These are phyloP conservation scores for Hedychridium roseum DNA, from an alignment of 2,888 invertebrate genomes.

Conservation along the genomic window DNA sequence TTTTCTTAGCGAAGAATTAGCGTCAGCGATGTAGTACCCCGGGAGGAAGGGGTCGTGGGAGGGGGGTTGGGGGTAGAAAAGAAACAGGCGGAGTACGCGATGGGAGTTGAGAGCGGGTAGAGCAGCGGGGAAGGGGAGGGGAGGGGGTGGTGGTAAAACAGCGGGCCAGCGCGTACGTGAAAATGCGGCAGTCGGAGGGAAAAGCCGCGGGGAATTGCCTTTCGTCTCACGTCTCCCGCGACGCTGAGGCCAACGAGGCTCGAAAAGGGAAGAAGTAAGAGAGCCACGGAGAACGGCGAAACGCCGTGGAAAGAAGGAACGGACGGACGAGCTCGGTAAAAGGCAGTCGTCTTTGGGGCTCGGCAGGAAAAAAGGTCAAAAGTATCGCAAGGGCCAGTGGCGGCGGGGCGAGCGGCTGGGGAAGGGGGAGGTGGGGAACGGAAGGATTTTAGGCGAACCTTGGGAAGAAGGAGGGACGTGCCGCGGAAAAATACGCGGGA, in stretches of 20 bases:
- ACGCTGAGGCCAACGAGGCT: conserved; percentile 5
- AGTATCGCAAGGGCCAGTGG: too few relatives aligned
- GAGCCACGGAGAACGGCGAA: not conserved
- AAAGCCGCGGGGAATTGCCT: conserved; percentile 12
- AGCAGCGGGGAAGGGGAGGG: too few relatives aligned
- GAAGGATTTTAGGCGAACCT: not conserved
- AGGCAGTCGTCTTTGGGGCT: too few relatives aligned
- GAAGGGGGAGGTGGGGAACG: not conserved
- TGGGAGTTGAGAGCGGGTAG: too few relatives aligned
- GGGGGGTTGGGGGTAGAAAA: too few relatives aligned
- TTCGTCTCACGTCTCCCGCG: conserved; percentile 16
- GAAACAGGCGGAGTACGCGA: too few relatives aligned
- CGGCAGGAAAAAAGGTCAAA: too few relatives aligned
- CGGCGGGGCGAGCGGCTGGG: not conserved
- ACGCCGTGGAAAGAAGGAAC: not conserved
- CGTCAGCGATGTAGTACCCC: too few relatives aligned
- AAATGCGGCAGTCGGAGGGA: conserved; percentile 1
- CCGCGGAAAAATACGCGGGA: not conserved
- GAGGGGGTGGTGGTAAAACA: conserved; percentile 9
- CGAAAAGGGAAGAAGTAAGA: conserved; percentile 1
- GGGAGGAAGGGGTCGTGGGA: too few relatives aligned
- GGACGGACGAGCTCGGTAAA: too few relatives aligned
- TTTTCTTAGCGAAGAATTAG: too few relatives aligned
- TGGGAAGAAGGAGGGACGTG: not conserved
- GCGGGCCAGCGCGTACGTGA: not conserved